Base-by-base conservation (phyloP, 1,140 invertebrate species). In the Nasonia longicornis region DNA sequence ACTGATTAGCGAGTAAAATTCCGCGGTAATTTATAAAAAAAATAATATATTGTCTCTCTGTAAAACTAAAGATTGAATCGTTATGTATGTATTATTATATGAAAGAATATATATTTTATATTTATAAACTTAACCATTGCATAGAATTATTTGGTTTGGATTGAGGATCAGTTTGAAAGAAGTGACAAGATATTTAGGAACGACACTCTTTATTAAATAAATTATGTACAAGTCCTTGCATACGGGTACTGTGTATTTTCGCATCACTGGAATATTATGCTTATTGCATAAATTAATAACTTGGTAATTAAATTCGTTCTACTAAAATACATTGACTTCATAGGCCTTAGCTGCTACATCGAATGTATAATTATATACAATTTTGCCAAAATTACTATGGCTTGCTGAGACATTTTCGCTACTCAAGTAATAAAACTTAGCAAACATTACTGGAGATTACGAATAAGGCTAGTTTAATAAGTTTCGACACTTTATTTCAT, bases 291-390 rank as follows among this genome's bases (percentile, higher is more conserved):
- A 88, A 89, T 89, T 87, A 88, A 88, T 85, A 89, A 88, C 84
- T 86, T 85, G 85, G 70, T 84, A 86, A 86, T 87, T 86, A 86
- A 87, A 87, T 85, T 87, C 87, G 48, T 85, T 87, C 88, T 87
- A 88, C 88, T 88, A 89, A 87, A 86, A 87, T 89, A 90, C 88
- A 90, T 89, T 88, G 87, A 89, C 87, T 89, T 89, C 86, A 88
- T 88, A 89, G 89, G 89, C 86, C 88, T 86, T 90, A 87, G 81
- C 78, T 86, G 80, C 86, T 88, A 86, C 82, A 85, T 86, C 81
- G 84, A 85, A 86, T 85, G 83, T 86, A 84, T 85, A 86, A 81
- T 82, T 85, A 87, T 86, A 83, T 87, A 88, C 85, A 87, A 85
- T 74, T 31, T 85, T 79, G 82, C 84, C 86, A 83, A 83, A 35